Conservation (phyloP, 1,140 invertebrate genomes). For the Nymphalis io region DNA sequence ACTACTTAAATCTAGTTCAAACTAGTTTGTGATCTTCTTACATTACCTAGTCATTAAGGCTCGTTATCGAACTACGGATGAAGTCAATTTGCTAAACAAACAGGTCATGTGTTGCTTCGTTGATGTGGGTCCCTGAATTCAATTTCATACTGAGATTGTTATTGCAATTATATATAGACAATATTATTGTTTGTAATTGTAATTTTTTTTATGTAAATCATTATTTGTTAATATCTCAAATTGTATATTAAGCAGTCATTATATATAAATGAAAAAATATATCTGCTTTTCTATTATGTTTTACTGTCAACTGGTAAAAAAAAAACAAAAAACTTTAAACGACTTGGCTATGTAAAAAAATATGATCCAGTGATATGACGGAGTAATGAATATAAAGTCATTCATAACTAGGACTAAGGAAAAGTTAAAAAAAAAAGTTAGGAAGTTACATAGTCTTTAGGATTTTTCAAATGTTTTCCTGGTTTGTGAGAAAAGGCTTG, state of each 20-base stretch:
- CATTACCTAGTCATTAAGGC: slow-evolving; percentile 24
- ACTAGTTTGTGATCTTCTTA: slow-evolving; percentile 20
- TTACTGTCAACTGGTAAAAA: too few relatives aligned
- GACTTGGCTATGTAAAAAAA: too few relatives aligned
- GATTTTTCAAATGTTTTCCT: too few relatives aligned
- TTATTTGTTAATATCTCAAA: neutral
- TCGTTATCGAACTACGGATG: slow-evolving; percentile 34
- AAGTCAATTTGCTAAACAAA: slow-evolving; percentile 40
- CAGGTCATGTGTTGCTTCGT: slow-evolving; percentile 21
- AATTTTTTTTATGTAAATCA: neutral
- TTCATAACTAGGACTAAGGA: too few relatives aligned
- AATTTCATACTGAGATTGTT: slow-evolving; percentile 9
- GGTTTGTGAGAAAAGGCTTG: too few relatives aligned
- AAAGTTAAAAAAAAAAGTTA: too few relatives aligned
- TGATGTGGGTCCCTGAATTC: slow-evolving; percentile 15
- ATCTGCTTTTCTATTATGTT: too few relatives aligned
- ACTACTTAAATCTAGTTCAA: slow-evolving; percentile 20
- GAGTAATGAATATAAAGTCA: too few relatives aligned
- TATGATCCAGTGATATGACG: too few relatives aligned
- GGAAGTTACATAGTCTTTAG: too few relatives aligned
- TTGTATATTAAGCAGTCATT: neutral
- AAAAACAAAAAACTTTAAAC: too few relatives aligned
- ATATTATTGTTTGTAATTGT: neutral
- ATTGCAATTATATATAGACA: neutral
- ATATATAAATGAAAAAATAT: too few relatives aligned